These are phyloP conservation scores for Coleophora deauratella DNA, from an alignment of 2,888 invertebrate genomes.

Conservation along the genomic window DNA sequence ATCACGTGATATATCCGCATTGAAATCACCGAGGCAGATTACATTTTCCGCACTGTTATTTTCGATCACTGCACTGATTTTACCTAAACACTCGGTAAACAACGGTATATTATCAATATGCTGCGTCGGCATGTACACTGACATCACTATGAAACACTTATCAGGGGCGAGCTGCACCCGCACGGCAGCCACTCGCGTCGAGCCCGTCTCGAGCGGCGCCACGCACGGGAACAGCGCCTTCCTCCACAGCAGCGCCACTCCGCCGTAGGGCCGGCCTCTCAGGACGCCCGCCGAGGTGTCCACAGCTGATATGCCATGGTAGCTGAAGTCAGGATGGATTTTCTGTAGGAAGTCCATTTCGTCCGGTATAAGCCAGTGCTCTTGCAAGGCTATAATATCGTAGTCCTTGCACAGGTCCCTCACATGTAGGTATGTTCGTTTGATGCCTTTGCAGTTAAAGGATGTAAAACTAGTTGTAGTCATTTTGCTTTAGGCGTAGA, in stretches of 20 bases:
- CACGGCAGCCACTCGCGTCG: not conserved
- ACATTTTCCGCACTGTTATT: not conserved
- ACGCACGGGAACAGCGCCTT: not conserved
- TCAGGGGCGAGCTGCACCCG: not conserved
- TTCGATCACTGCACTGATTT: slow-evolving; percentile 1
- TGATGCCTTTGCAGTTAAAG: too few species aligned
- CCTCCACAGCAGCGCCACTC: not conserved
- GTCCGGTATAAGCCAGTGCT: slow-evolving; percentile 1
- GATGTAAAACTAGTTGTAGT: too few species aligned
- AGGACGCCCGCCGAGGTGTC: not conserved
- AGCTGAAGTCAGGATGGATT: slow-evolving; percentile 1
- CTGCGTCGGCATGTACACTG: slow-evolving; percentile 4
- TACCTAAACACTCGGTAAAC: slow-evolving; percentile 3
- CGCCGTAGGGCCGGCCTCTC: slow-evolving; percentile 1
- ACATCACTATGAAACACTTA: not conserved
- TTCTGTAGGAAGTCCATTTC: not conserved
- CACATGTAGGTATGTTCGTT: too few species aligned
- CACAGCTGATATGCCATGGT: not conserved
- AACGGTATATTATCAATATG: not conserved
- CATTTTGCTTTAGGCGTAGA: too few species aligned
- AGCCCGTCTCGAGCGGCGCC: not conserved
- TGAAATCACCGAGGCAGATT: not conserved
- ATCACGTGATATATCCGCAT: not conserved
- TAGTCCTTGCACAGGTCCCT: too few species aligned
- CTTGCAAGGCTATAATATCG: too few species aligned